Percentiles rank a stretch among this genome's conserved stretches.
Conservation (phyloP, 2,113 vertebrate species). For the Oplegnathus fasciatus region DNA sequence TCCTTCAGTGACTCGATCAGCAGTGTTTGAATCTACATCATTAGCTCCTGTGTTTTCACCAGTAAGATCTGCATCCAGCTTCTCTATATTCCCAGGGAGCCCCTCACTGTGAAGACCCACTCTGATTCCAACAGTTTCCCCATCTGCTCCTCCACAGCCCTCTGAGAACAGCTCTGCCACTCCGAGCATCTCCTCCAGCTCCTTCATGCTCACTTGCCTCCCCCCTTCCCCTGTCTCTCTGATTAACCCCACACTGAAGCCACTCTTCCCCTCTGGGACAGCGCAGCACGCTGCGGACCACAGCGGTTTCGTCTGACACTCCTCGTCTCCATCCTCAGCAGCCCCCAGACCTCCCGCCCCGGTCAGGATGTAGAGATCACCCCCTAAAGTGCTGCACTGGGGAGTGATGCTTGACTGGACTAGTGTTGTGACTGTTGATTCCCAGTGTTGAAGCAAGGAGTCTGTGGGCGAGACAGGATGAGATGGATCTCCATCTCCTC, state of each 20-base stretch:
- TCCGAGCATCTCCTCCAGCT: constrained; percentile 78
- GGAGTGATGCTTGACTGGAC: constrained; percentile 68
- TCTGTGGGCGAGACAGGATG: constrained; percentile 32
- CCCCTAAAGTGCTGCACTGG: constrained; percentile 68
- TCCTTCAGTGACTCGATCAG: constrained; percentile 1
- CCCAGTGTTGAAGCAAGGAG: constrained; percentile 74
- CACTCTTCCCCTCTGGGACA: constrained; percentile 57
- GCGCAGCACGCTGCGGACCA: constrained; percentile 84
- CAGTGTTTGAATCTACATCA: constrained; percentile 22
- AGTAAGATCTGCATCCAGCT: constrained; percentile 19
- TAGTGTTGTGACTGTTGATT: constrained; percentile 72
- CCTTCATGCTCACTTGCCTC: constrained; percentile 74
- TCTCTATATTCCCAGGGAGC: constrained; percentile 10
- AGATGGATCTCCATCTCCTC: constrained; percentile 21
- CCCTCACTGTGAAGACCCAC: constrained; percentile 26
- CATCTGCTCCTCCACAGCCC: constrained; percentile 69
- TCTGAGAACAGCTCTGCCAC: constrained; percentile 77
- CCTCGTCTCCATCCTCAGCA: constrained; percentile 51
- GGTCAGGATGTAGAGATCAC: constrained; percentile 80
- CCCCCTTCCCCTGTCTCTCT: constrained; percentile 54
- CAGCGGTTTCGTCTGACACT: constrained; percentile 60
- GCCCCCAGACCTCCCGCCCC: constrained; percentile 61
- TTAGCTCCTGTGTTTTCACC: background rate
- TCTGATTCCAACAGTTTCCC: constrained; percentile 23
- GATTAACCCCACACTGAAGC: constrained; percentile 78